phyloP scores from a whole-genome alignment of 1,140 invertebrate genomes.

The Bombus polaris region DNA sequence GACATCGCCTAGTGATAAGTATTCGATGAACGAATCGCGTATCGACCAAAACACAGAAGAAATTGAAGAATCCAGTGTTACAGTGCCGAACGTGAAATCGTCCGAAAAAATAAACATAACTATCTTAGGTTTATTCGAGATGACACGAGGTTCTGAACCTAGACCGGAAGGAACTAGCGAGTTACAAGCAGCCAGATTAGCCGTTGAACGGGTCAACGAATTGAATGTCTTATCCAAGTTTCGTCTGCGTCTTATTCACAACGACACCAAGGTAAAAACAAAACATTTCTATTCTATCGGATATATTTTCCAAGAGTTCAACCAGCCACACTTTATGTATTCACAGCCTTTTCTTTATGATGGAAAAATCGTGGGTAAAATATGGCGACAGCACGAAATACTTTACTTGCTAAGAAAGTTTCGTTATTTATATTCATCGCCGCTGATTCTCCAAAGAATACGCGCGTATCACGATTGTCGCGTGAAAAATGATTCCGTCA shows the following conservation, averaged over 20 bases:
- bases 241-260: conserved; percentile 87
- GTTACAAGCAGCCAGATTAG: conserved; percentile 88
- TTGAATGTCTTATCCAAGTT: conserved; percentile 87
- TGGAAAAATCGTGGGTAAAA: not conserved
- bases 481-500: not conserved
- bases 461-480: not conserved
- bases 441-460: not conserved
- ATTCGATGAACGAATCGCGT: conserved; percentile 48
- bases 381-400: not conserved
- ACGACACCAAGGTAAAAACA: conserved; percentile 90
- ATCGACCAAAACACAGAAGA: not conserved
- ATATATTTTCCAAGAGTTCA: conserved; percentile 11
- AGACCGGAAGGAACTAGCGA: conserved; percentile 89
- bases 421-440: not conserved
- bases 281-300: not conserved
- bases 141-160: conserved; percentile 84
- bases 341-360: not conserved
- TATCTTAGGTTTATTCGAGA: conserved; percentile 89
- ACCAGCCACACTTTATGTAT: not conserved
- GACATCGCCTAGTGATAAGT: conserved; percentile 22
- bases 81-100: conserved; percentile 13
- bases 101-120: conserved; percentile 78
- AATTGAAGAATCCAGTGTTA: not conserved
- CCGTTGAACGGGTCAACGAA: conserved; percentile 89
- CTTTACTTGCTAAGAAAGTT: not conserved